Evolutionary conservation across 2,888 invertebrate species (phyloP).

Genomic region (Psococerastis gibbosa): DNA sequence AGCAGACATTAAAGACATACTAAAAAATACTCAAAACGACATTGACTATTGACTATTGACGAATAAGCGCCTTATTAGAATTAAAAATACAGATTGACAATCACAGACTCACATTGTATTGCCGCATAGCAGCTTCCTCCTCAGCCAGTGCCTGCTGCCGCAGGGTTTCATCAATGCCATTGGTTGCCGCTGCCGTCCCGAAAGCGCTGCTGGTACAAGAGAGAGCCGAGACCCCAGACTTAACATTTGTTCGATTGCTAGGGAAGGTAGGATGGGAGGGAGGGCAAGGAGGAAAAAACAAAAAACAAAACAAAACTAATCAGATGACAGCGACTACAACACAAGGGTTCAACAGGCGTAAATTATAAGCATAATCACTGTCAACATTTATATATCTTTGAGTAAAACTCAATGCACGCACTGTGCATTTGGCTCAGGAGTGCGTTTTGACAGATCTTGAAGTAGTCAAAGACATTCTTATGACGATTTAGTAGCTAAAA

Average conservation of each 20-base stretch:
- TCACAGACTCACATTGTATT: slow-evolving; percentile 56
- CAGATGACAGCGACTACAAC: slow-evolving; percentile 1
- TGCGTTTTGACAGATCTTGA: too few species aligned
- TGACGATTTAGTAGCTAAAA: too few species aligned
- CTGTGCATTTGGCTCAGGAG: too few species aligned
- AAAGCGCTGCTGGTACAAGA: slow-evolving; percentile 77
- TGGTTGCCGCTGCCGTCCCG: slow-evolving; percentile 49
- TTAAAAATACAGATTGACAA: too few species aligned
- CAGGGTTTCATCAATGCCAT: slow-evolving; percentile 69
- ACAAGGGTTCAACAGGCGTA: too few species aligned
- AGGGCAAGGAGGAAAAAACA: slow-evolving; percentile 1
- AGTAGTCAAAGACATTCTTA: too few species aligned
- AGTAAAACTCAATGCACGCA: too few species aligned
- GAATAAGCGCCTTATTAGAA: too few species aligned
- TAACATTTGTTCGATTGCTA: slow-evolving; percentile 76
- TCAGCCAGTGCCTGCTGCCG: slow-evolving; percentile 80
- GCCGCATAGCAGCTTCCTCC: slow-evolving; percentile 90
- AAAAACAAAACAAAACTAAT: slow-evolving; percentile 4
- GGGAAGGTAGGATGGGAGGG: slow-evolving; percentile 3
- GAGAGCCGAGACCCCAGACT: slow-evolving; percentile 71
- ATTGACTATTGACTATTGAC: background rate
- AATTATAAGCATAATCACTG: too few species aligned
- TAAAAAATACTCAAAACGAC: too few species aligned
- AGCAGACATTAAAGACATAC: too few species aligned
- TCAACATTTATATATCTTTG: too few species aligned